These are phyloP conservation scores for Tetheella fluctuosa DNA, from an alignment of 2,888 invertebrate genomes.

Conservation along the genomic window DNA sequence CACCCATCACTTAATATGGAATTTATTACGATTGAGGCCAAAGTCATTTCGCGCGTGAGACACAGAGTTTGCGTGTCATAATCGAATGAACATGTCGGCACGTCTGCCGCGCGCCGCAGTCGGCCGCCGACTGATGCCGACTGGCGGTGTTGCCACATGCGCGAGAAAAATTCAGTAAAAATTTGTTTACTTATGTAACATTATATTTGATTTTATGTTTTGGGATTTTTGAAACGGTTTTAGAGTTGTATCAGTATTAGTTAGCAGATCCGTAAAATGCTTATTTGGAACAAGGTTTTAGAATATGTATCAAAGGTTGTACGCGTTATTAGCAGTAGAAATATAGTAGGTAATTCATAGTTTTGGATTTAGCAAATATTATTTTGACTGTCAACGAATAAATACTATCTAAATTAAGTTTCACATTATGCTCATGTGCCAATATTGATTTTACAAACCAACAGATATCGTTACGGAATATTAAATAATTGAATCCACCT, in stretches of 20 bases:
- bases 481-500: conserved; percentile 39
- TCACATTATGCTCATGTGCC: not conserved
- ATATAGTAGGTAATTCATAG: not conserved
- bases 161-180: not conserved
- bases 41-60: conserved; percentile 63
- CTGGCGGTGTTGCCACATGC: conserved; percentile 49
- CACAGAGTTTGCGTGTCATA: conserved; percentile 36
- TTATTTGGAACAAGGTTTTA: too few relatives aligned
- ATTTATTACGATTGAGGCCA: conserved; percentile 30
- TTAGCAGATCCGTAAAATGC: too few relatives aligned
- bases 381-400: not conserved
- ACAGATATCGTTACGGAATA: not conserved
- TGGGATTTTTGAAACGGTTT: not conserved
- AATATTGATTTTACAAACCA: not conserved
- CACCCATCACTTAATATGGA: conserved; percentile 52
- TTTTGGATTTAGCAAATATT: not conserved
- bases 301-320: too few relatives aligned
- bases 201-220: not conserved
- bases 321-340: too few relatives aligned
- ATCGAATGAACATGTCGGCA: conserved; percentile 50
- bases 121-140: conserved; percentile 70
- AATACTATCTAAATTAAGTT: not conserved
- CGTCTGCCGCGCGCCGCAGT: conserved; percentile 61
- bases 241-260: too few relatives aligned
- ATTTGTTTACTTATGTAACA: not conserved